Base-by-base conservation (phyloP, 2,888 invertebrate species). In the Drosophila rubida region DNA sequence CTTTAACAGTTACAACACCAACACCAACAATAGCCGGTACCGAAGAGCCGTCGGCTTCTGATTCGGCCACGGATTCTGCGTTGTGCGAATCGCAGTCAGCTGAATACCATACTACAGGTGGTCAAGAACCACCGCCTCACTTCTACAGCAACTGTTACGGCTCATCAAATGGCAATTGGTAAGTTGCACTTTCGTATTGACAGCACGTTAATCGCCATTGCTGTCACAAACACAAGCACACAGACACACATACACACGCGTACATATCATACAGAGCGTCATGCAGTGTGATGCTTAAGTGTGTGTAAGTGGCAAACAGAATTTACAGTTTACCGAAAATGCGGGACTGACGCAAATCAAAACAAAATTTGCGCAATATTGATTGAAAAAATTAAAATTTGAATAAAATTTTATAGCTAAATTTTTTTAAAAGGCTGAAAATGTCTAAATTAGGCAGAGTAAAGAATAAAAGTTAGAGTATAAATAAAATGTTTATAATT, bases 81-180 rank as follows among this genome's bases (percentile, higher is more conserved):
- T 22, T 11, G 4, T 25, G 14, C 14, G 13, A 37, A 13, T 2
- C 35, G n/a, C 32, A 32, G 32, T n/a, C 35, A 37, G 35, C 35
- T 14, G 35, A 5, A 48, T 44, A 42, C 32, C 53, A 48, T 6
- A 25, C 25, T 42, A 70, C 74, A 75, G 72, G 61, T 72, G 72
- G 70, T 46, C 61, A 54, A n/a, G 11, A 59, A 8, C 66, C 59
- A 35, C 35, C 6, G 35, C 35, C 13, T n/a, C 11, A 51, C 14
- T 8, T 37, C 1, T 14, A 53, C 2, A 25, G 49, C 7, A 45
- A 45, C 23, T 4, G 23, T 46, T 44, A 32, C 30, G 63, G 51
- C 44, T 37, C 59, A 30, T 7, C 30, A 32, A 72, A 51, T 41
- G 37, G 50, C 23, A 30, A 23, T 51, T 45, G 74, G 74, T 75